Evolutionary conservation across 2,797 vertebrate species (phyloP), one percentile per base, ranked within the genome.

Genomic region (Neomorphus geoffroyi): DNA sequence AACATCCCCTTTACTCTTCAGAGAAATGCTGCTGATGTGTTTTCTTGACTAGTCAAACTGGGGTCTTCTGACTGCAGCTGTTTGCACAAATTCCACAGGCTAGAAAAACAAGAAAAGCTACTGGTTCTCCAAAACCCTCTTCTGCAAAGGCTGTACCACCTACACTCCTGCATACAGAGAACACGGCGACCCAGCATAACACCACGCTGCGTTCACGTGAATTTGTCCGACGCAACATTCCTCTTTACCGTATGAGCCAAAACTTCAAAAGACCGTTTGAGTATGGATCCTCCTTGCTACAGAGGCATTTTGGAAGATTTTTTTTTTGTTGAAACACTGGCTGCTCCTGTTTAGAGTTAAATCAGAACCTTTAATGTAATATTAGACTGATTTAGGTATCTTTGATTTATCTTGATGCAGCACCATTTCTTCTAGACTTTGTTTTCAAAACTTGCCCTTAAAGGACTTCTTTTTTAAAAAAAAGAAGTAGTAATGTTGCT

Each of bases 101-200:
- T 80, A 43, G 51, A 69, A 82, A 60, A 35, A 30, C 11, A 10
- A 7, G 27, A 72, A 81, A 32, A 89, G 8, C 10, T 22, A 2
- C 57, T 18, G 27, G 22, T 30, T 62, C 30, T 72, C 11, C 27
- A 54, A 45, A 32, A 0, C 3, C 11, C 35, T 1, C 18, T 58
- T 66, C 12, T 58, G 60, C 51, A 32, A 0, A 21, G 48, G 18
- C 15, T 14, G 0, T 6, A 21, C 17, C 45, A 16, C 3, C 15
- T 35, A 15, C 41, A 23, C 18, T 48, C 10, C 48, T 39, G 6
- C 21, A 7, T 0, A 18, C 5, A 16, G 10, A 5, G 12, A 65
- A 11, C 1, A 32, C n/a, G 32, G 60, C 60, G 43, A 24, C 22
- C 48, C 54, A 43, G 50, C 61, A 9, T 6, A 73, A 23, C 39